Percentiles rank a stretch among this genome's conserved stretches.
These are phyloP conservation scores for Phasia obesa DNA, from an alignment of 2,888 invertebrate genomes.

Conservation along the genomic window DNA sequence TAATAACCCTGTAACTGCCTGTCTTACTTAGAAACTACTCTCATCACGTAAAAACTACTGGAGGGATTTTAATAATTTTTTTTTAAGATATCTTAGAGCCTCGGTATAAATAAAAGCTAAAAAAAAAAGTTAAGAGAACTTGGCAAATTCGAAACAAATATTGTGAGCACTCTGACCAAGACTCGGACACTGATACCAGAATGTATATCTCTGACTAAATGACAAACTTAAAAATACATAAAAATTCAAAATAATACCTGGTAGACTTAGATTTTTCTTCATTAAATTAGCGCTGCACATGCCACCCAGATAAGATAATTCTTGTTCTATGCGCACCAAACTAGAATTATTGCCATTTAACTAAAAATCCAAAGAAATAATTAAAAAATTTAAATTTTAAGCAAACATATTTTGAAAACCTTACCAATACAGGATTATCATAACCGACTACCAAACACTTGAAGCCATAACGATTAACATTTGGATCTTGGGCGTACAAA, in stretches of 20 bases:
- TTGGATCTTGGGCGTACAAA: constrained; percentile 95
- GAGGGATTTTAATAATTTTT: too few species aligned
- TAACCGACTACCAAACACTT: constrained; percentile 91
- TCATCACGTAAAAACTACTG: too few species aligned
- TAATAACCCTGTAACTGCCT: too few species aligned
- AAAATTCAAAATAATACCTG: constrained; percentile 77
- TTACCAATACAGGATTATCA: constrained; percentile 87
- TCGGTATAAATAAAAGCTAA: too few species aligned
- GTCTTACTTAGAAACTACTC: too few species aligned
- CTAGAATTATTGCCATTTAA: constrained; percentile 81
- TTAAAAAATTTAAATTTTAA: background rate
- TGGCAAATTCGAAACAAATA: too few species aligned
- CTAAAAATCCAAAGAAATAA: constrained; percentile 71
- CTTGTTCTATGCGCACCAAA: constrained; percentile 90
- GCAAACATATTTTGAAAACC: background rate
- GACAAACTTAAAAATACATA: background rate
- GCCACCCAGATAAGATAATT: constrained; percentile 94
- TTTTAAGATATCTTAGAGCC: too few species aligned
- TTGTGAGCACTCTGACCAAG: too few species aligned
- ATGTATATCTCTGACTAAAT: too few species aligned
- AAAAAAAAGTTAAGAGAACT: too few species aligned
- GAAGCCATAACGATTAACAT: constrained; percentile 90
- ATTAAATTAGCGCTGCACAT: constrained; percentile 95
- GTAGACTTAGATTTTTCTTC: constrained; percentile 90
- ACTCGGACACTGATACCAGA: too few species aligned